These are phyloP conservation scores for Pelobates fuscus DNA, from an alignment of 2,113 vertebrate genomes.

Conservation along the genomic window DNA sequence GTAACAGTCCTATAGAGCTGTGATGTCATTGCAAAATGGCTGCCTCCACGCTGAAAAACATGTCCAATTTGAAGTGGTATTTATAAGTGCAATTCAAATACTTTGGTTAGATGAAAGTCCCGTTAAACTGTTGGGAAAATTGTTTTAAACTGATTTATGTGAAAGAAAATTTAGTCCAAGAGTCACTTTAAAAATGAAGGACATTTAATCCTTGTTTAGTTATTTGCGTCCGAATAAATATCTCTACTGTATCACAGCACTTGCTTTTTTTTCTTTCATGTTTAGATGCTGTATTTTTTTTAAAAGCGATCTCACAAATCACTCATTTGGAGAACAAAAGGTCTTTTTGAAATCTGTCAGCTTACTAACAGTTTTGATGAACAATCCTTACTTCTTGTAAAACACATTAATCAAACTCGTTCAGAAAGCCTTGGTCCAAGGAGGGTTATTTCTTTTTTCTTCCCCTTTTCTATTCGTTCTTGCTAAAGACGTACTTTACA, in stretches of 20 bases:
- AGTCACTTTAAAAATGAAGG: no score
- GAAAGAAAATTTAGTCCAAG: no score
- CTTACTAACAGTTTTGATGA: constrained; percentile 70
- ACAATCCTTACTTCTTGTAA: constrained; percentile 72
- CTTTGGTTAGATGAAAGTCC: no score
- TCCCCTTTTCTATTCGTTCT: constrained; percentile 14
- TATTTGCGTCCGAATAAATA: not conserved
- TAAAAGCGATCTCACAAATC: constrained; percentile 67
- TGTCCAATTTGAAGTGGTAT: no score
- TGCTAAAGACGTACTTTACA: constrained; percentile 57
- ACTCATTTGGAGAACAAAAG: constrained; percentile 68
- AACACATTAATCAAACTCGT: constrained; percentile 72
- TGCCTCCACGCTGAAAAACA: no score
- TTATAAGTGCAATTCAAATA: no score
- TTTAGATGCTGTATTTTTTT: constrained; percentile 62
- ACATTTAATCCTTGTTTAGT: not conserved
- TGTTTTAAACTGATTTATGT: no score
- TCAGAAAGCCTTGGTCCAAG: constrained; percentile 64
- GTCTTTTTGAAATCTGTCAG: constrained; percentile 67
- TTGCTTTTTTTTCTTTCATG: constrained; percentile 13
- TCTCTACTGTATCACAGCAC: not conserved
- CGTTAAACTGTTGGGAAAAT: no score
- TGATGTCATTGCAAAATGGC: no score
- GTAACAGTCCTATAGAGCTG: no score
- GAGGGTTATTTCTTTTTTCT: constrained; percentile 61